A percentile compares a stretch with the other conserved stretches of the same genome.
These are phyloP conservation scores for Gopherus evgoodei DNA, from an alignment of 2,113 vertebrate genomes.

Conservation along the genomic window DNA sequence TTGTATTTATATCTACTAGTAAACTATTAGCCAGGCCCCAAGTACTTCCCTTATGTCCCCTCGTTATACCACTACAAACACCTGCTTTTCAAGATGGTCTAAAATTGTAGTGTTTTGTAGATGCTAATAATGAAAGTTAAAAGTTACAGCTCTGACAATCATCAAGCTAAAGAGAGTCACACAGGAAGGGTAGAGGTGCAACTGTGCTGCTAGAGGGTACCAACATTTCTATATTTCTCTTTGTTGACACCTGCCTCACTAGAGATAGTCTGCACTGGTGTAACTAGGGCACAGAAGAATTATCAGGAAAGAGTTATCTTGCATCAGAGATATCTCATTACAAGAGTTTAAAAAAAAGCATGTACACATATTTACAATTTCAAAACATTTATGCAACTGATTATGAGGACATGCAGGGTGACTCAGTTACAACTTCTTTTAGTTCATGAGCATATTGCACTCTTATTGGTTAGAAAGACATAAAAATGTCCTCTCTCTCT, in stretches of 20 bases:
- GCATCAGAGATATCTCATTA: not conserved
- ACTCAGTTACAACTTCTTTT: not conserved
- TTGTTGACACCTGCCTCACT: not conserved
- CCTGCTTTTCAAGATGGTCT: rapidly evolving
- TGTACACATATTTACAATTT: not conserved
- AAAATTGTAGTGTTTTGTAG: not conserved
- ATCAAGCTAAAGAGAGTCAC: not conserved
- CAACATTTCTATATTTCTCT: not conserved
- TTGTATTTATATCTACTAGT: not conserved
- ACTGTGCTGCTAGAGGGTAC: not conserved
- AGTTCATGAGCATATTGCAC: not conserved
- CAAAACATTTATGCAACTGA: not conserved
- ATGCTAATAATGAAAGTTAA: not conserved
- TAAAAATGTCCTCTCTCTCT: not conserved
- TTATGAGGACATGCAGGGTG: not conserved
- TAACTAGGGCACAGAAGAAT: not conserved
- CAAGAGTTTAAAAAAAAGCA: not conserved
- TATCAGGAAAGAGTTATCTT: not conserved
- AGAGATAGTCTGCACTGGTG: not conserved
- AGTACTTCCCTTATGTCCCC: not conserved
- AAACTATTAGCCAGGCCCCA: not conserved
- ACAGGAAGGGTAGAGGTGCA: not conserved
- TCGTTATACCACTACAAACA: not conserved
- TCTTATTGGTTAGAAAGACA: not conserved
- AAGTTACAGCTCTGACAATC: not conserved